phyloP scores from a whole-genome alignment of 2,888 invertebrate species.

The Agrochola macilenta region DNA sequence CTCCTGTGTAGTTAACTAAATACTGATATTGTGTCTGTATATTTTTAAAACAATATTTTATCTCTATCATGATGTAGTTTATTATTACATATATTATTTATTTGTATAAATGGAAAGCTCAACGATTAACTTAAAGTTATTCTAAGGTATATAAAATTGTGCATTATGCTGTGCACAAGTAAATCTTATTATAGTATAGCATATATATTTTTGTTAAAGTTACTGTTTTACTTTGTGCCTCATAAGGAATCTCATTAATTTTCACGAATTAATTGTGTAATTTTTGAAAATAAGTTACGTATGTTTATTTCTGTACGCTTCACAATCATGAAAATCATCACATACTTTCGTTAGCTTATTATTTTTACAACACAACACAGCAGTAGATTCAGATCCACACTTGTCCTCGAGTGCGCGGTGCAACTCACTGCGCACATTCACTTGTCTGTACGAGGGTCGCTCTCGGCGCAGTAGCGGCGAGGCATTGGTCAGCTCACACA shows the following conservation, averaged over 20 bases:
- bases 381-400: slow-evolving; percentile 23
- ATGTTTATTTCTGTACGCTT: slow-evolving; percentile 67
- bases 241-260: slow-evolving; percentile 87
- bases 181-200: slow-evolving; percentile 83
- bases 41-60: slow-evolving; percentile 77
- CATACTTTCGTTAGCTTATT: slow-evolving; percentile 55
- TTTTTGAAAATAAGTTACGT: slow-evolving; percentile 61
- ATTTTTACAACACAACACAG: slow-evolving; percentile 38
- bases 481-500: neutral
- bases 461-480: neutral
- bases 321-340: slow-evolving; percentile 78
- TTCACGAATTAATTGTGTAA: slow-evolving; percentile 71
- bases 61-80: slow-evolving; percentile 78
- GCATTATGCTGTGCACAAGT: slow-evolving; percentile 85
- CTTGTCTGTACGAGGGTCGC: neutral
- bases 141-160: slow-evolving; percentile 84
- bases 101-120: slow-evolving; percentile 90
- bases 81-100: slow-evolving; percentile 84
- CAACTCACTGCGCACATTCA: slow-evolving; percentile 6
- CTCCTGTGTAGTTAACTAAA: slow-evolving; percentile 75
- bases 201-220: slow-evolving; percentile 85
- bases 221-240: slow-evolving; percentile 87
- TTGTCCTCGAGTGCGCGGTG: neutral
- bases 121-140: slow-evolving; percentile 89
- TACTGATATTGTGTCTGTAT: slow-evolving; percentile 78